Conservation (phyloP, 2,113 vertebrate species). For the Carassius carassius region DNA sequence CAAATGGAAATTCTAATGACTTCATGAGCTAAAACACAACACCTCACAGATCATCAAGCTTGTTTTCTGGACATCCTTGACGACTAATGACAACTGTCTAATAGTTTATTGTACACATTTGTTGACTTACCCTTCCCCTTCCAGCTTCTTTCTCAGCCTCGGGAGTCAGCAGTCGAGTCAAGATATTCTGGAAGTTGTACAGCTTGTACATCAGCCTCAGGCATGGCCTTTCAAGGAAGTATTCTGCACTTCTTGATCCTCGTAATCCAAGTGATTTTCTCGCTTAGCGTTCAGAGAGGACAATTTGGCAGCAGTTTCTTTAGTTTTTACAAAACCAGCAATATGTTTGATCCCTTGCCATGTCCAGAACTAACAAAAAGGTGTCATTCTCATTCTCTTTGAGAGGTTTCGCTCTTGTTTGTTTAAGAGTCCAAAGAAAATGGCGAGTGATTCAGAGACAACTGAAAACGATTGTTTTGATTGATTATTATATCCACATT, state of each 20-base stretch:
- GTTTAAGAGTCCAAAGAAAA: slow-evolving; percentile 21
- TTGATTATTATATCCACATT: slow-evolving; percentile 45
- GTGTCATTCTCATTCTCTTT: background rate
- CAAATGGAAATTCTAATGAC: slow-evolving; percentile 7
- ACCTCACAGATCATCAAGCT: background rate
- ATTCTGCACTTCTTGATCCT: slow-evolving; percentile 54
- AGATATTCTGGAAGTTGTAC: slow-evolving; percentile 66
- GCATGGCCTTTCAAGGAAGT: slow-evolving; percentile 49
- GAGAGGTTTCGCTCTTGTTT: slow-evolving; percentile 35
- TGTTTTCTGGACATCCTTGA: background rate
- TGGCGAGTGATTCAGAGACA: slow-evolving; percentile 49
- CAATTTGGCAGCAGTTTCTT: background rate
- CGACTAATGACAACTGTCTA: background rate
- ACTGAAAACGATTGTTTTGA: slow-evolving; percentile 52
- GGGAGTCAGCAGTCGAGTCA: slow-evolving; percentile 66
- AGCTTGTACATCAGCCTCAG: slow-evolving; percentile 64
- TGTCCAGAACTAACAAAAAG: slow-evolving; percentile 18
- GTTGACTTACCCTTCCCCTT: slow-evolving; percentile 71
- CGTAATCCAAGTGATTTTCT: slow-evolving; percentile 50
- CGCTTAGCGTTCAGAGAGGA: background rate
- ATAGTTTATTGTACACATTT: background rate
- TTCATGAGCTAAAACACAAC: slow-evolving; percentile 25
- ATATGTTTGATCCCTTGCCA: slow-evolving; percentile 1
- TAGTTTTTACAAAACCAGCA: slow-evolving; percentile 6
- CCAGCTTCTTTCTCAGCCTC: slow-evolving; percentile 64